Evolutionary conservation across 1,140 invertebrate species (phyloP), one percentile per base, ranked within the genome.

Genomic region (Papilio aristodemus): DNA sequence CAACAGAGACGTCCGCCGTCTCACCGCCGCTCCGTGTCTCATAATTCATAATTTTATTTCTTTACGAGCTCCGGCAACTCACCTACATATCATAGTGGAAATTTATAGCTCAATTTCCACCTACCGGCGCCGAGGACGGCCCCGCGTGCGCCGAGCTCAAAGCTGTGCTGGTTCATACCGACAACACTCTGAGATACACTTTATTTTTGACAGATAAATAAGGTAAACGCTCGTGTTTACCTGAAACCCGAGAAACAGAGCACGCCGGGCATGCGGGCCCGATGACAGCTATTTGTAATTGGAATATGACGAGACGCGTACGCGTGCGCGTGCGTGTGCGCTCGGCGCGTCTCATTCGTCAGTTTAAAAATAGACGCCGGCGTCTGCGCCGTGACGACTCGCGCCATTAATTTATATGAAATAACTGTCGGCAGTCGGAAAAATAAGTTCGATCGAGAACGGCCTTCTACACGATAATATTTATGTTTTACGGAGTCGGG

Each of bases 341-440:
- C 84, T 89, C 86, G 80, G 79, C 79, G 79, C 83, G 86, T 89
- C 89, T 89, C 88, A 91, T 90, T 91, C 88, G 89, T 90, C 88
- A 89, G 86, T 84, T 88, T 90, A 91, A 83, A 89, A 89, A 91
- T 91, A 91, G 89, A 90, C 79, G 74, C 71, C 83, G 77, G 85
- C 87, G 89, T 89, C 87, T 91, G 89, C 86, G 87, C 84, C 87
- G 87, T 91, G 86, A 91, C 87, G 89, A 89, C 86, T 90, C 86
- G 78, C 86, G 85, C 89, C 86, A 91, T 91, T 90, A 91, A 90
- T 91, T 91, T 90, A 90, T 91, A 91, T 89, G 87, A 91, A 91
- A 91, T 91, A 90, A 91, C 84, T 90, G 89, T 91, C 89, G 86
- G 83, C 89, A 90, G 85, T 85, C 83, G 86, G 85, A 91, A 90